These are phyloP conservation scores for Phocoena sinus DNA, from an alignment of 2,113 vertebrate species.

Conservation along the genomic window DNA sequence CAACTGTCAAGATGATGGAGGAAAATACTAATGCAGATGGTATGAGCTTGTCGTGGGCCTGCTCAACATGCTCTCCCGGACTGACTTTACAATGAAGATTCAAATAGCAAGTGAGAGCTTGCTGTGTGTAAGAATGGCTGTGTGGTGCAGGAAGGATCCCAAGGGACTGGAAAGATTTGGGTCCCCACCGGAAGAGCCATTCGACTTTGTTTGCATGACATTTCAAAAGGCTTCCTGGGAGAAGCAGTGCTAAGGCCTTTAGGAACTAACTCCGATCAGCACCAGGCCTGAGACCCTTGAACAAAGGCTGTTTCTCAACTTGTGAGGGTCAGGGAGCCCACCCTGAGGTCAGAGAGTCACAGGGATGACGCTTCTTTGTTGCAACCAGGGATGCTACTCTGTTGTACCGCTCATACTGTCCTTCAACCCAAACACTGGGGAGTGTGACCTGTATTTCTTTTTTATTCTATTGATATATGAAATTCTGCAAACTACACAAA, in stretches of 20 bases:
- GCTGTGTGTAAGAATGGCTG: neutral
- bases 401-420: neutral
- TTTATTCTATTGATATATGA: neutral
- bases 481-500: neutral
- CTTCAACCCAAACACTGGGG: neutral
- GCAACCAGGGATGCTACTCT: too few relatives aligned
- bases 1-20: constrained; percentile 61
- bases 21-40: constrained; percentile 56
- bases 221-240: neutral
- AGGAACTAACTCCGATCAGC: neutral
- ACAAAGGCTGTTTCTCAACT: neutral
- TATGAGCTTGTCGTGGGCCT: constrained; percentile 27
- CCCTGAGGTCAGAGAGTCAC: neutral
- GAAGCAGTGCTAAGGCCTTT: neutral
- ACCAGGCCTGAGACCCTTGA: neutral
- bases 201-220: neutral
- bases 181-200: neutral
- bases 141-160: neutral
- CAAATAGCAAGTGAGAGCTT: neutral
- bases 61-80: neutral
- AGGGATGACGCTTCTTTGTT: neutral
- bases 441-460: neutral
- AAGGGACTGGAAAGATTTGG: neutral
- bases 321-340: neutral
- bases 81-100: constrained; percentile 48